Evolutionary conservation across 2,888 invertebrate species (phyloP), one percentile per base, ranked within the genome.

Genomic region (Andrena flavipes): DNA sequence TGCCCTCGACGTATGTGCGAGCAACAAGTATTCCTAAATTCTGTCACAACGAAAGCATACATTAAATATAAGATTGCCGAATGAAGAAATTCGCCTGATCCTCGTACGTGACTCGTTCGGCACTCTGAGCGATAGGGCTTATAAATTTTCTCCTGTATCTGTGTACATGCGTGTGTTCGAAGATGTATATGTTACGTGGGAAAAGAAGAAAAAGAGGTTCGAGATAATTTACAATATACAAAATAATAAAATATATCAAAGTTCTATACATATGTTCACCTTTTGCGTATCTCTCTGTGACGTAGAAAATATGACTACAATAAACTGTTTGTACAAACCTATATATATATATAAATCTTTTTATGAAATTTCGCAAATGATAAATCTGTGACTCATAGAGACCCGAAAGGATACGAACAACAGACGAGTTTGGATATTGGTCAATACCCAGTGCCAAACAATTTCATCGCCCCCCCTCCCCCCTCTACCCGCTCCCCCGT

Each of bases 171-270:
- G 35, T 26, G 2, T 49, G n/a, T 49, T 51, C 62, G 54, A 49
- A 67, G 68, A 68, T 65, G 13, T 75, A 75, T 63, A 71, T 16
- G 16, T 74, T 54, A 49, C 49, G 23, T 56, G 29, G 49, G 33
- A 29, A 63, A 68, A 82, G 49, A 68, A 51, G 2, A 56, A 73
- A 69, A 51, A 65, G 76, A 79, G 51, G 60, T 42, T 54, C n/a
- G 23, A 65, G 62, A 70, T 82, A 85, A 85, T 79, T 80, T 77
- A 84, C 83, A 84, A 80, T 84, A 23, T 85, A 85, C 70, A 82
- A 87, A 84, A 79, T 82, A 84, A 84, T 83, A 81, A 84, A 87
- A 86, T 68, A 84, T 85, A 84, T 84, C 60, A 68, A 68, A 80
- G 70, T 59, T 80, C 73, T 86, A 80, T 75, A 85, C 85, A 73